Evolutionary conservation across 2,113 vertebrate species (phyloP).

Genomic region (Ailurus styani): DNA sequence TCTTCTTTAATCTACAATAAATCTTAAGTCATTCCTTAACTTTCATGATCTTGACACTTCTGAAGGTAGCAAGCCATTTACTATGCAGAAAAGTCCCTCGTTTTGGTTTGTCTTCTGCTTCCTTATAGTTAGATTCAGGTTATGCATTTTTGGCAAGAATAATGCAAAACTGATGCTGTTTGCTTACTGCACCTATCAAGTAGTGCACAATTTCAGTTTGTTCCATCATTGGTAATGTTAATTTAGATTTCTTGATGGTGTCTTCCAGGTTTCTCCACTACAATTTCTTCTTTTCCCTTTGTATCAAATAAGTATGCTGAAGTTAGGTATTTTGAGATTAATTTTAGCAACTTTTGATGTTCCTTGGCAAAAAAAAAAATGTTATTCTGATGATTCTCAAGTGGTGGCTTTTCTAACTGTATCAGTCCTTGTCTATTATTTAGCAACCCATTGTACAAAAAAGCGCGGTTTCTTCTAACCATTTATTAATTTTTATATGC

Average conservation of each 20-base stretch:
- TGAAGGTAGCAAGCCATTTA: background rate
- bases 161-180: background rate
- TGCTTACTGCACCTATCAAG: background rate
- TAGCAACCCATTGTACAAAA: too few relatives aligned
- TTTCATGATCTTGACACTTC: background rate
- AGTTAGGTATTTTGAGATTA: background rate
- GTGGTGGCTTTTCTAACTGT: too few relatives aligned
- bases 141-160: background rate
- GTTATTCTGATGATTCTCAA: too few relatives aligned
- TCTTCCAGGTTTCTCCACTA: background rate
- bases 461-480: too few relatives aligned
- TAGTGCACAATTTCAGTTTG: background rate
- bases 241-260: background rate
- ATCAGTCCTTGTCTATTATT: too few relatives aligned
- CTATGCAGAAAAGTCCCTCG: background rate
- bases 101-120: background rate
- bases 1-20: background rate
- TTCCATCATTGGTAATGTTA: background rate
- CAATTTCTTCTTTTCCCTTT: background rate
- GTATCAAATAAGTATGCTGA: background rate
- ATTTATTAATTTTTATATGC: too few relatives aligned
- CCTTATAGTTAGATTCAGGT: background rate
- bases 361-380: too few relatives aligned
- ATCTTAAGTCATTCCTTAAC: background rate
- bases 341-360: background rate